Evolutionary conservation across 2,113 vertebrate genomes (phyloP).

Genomic region (Pseudolaguvia tuberculata): DNA sequence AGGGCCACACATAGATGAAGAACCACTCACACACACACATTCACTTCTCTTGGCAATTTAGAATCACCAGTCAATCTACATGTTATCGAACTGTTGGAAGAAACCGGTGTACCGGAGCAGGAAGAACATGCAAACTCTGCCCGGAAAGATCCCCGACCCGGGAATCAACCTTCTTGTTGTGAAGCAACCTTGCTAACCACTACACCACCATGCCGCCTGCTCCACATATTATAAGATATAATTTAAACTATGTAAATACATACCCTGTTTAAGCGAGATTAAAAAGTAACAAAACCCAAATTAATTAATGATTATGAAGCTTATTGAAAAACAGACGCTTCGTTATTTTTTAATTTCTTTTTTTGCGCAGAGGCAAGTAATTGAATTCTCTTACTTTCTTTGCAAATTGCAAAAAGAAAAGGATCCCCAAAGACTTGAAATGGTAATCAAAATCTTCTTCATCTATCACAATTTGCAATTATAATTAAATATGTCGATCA

Average conservation of each 20-base stretch:
- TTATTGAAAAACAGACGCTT: conserved; percentile 11
- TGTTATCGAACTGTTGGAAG: no score
- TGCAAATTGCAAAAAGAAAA: conserved; percentile 66
- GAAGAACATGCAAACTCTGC: no score
- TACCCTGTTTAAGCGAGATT: neutral
- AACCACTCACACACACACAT: no score
- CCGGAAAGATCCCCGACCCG: no score
- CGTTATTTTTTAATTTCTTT: neutral
- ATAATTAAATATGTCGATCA: conserved; percentile 77
- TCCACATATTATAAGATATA: neutral
- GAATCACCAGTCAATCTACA: no score
- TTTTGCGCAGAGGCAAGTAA: neutral
- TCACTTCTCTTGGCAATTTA: no score
- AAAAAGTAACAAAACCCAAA: neutral
- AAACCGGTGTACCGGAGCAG: no score
- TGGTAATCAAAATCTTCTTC: conserved; percentile 75
- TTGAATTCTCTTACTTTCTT: conserved; percentile 61
- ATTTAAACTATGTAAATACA: neutral
- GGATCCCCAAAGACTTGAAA: conserved; percentile 66
- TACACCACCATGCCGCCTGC: no score
- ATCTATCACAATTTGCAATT: conserved; percentile 73
- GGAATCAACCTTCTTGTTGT: no score
- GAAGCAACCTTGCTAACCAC: no score
- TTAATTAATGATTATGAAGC: conserved; percentile 16
- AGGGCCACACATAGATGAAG: no score